Conservation (phyloP, 2,113 vertebrate species). For the Carollia perspicillata region DNA sequence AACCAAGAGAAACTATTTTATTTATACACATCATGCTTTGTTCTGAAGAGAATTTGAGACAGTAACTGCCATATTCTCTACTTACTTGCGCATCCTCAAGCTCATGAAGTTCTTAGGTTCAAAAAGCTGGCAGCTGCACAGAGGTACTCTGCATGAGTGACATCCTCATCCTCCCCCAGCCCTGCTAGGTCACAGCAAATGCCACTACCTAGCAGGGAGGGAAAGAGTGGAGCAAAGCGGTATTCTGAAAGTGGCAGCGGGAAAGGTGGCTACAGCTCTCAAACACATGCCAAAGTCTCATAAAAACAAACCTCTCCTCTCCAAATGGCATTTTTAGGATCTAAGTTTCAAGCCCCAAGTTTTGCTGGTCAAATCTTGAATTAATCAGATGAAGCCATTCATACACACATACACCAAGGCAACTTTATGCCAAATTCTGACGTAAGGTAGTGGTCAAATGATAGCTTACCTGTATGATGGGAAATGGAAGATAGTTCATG, state of each 20-base stretch:
- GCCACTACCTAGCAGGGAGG: not conserved
- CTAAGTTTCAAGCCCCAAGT: not conserved
- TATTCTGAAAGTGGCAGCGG: not conserved
- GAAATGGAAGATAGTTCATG: constrained; percentile 94
- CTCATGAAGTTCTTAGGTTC: not conserved
- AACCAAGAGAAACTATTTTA: not conserved
- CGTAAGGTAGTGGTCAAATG: not conserved
- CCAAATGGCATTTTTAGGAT: not conserved
- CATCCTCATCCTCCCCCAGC: not conserved
- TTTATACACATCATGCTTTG: not conserved
- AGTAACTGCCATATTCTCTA: not conserved
- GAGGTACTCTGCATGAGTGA: not conserved
- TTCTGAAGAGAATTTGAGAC: not conserved
- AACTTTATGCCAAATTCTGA: constrained; percentile 27
- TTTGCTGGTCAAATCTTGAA: constrained; percentile 30
- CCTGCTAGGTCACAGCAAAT: not conserved
- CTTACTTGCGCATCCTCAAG: not conserved
- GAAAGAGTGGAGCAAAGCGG: not conserved
- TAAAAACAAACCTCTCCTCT: not conserved
- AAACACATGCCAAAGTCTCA: not conserved
- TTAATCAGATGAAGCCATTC: not conserved
- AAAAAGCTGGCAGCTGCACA: constrained; percentile 6
- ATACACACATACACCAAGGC: not conserved
- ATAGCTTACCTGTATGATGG: constrained; percentile 89
- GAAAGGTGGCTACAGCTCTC: not conserved